These are phyloP conservation scores for Macaria notata DNA, from an alignment of 2,888 invertebrate species.

Conservation along the genomic window DNA sequence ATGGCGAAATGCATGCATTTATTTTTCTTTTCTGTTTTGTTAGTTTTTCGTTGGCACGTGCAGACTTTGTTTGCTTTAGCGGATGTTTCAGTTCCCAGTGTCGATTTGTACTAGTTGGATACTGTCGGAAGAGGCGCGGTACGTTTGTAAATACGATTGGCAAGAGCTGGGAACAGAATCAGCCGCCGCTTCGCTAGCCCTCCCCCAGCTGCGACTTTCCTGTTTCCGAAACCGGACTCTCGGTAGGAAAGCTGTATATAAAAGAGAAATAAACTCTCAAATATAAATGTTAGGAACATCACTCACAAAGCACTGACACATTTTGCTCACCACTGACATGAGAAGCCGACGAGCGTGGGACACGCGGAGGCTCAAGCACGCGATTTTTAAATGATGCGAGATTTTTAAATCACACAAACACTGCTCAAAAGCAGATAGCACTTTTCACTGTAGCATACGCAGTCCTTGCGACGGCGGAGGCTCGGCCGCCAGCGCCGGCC, in stretches of 20 bases:
- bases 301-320: conserved; percentile 78
- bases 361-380: conserved; percentile 68
- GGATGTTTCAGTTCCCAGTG: conserved; percentile 33
- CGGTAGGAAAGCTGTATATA: conserved; percentile 68
- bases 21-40: conserved; percentile 1
- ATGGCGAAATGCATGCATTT: conserved; percentile 17
- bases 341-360: conserved; percentile 34
- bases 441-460: conserved; percentile 71
- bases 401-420: conserved; percentile 64
- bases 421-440: conserved; percentile 77
- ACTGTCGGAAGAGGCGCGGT: not conserved
- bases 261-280: conserved; percentile 72
- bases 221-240: conserved; percentile 78
- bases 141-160: not conserved
- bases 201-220: conserved; percentile 74
- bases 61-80: conserved; percentile 49
- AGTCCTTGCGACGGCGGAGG: conserved; percentile 59
- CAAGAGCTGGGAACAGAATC: conserved; percentile 32
- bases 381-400: conserved; percentile 61
- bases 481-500: conserved; percentile 47
- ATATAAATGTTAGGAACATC: conserved; percentile 80
- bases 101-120: not conserved
- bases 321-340: conserved; percentile 59
- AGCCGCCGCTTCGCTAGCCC: conserved; percentile 60
- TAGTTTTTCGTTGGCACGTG: conserved; percentile 26